A percentile compares a stretch with the other conserved stretches of the same genome.
Evolutionary conservation across 2,113 vertebrate genomes (phyloP).

Genomic region (Carassius gibelio): DNA sequence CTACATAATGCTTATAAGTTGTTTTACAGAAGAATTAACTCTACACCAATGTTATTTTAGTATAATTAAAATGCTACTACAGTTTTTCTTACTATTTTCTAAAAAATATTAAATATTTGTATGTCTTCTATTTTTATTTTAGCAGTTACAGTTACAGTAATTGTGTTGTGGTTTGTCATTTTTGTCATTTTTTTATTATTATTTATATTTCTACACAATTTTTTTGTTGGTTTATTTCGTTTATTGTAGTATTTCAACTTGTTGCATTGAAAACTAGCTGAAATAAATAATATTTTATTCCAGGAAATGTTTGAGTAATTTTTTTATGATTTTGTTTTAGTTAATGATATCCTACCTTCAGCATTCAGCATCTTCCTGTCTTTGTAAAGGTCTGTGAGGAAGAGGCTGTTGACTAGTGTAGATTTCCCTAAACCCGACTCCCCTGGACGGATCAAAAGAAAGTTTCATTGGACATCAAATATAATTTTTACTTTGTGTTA

Average conservation of each 20-base stretch:
- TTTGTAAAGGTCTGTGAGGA: constrained; percentile 89
- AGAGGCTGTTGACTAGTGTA: constrained; percentile 93
- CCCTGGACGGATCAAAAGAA: constrained; percentile 70
- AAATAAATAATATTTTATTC: not conserved
- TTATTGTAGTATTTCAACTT: not conserved
- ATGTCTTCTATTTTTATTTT: not conserved
- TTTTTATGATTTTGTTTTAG: not conserved
- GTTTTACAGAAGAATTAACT: not conserved
- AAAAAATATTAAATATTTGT: not conserved
- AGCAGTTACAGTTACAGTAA: not conserved
- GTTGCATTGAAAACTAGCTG: not conserved
- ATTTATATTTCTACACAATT: not conserved
- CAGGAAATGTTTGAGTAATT: not conserved
- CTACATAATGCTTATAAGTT: not conserved
- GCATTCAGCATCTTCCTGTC: constrained; percentile 74
- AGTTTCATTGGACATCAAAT: not conserved
- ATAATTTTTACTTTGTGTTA: not conserved
- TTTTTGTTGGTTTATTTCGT: not conserved
- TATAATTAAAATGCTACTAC: not conserved
- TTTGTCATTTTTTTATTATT: not conserved
- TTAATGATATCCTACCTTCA: constrained; percentile 64
- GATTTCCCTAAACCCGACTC: constrained; percentile 95
- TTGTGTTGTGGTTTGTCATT: not conserved
- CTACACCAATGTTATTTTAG: not conserved
- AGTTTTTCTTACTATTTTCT: not conserved